Conservation (phyloP, 2,797 vertebrate genomes). For the Danio aesculapii region DNA sequence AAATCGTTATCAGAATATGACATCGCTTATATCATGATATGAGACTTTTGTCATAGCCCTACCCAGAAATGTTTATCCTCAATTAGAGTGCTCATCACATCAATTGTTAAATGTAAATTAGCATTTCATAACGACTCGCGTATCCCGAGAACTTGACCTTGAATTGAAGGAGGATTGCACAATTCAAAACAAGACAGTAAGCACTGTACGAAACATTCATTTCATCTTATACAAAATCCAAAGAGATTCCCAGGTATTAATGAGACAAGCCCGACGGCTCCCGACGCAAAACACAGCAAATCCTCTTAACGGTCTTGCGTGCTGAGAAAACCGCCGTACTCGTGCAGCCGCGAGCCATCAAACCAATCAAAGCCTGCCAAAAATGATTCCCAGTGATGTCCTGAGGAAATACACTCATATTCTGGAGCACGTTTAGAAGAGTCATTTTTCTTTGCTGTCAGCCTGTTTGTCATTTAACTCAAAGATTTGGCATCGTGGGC, state of each 20-base stretch:
- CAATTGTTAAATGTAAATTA: slow-evolving; percentile 5
- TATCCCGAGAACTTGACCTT: slow-evolving; percentile 22
- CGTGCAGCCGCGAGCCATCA: not conserved
- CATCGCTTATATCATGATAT: too few species aligned
- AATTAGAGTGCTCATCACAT: not conserved
- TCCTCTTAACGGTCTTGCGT: slow-evolving; percentile 24
- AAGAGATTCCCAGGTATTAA: slow-evolving; percentile 34
- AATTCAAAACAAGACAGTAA: slow-evolving; percentile 10
- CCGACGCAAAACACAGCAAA: slow-evolving; percentile 9
- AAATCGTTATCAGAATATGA: too few species aligned
- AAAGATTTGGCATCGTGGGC: slow-evolving; percentile 25
- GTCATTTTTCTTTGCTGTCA: slow-evolving; percentile 4
- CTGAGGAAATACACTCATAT: slow-evolving; percentile 18
- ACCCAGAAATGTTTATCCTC: not conserved
- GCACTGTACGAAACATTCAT: not conserved
- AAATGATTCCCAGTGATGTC: slow-evolving; percentile 5
- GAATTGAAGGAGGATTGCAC: slow-evolving; percentile 29
- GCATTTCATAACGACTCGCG: not conserved
- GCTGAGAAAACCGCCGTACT: slow-evolving; percentile 8
- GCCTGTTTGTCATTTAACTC: slow-evolving; percentile 20
- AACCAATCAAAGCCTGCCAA: slow-evolving; percentile 22
- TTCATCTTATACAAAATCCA: slow-evolving; percentile 17
- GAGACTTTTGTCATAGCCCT: too few species aligned
- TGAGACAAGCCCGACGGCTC: slow-evolving; percentile 16
- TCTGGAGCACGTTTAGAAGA: slow-evolving; percentile 7